Evolutionary conservation across 2,797 vertebrate species (phyloP).

Genomic region (Podargus strigoides): DNA sequence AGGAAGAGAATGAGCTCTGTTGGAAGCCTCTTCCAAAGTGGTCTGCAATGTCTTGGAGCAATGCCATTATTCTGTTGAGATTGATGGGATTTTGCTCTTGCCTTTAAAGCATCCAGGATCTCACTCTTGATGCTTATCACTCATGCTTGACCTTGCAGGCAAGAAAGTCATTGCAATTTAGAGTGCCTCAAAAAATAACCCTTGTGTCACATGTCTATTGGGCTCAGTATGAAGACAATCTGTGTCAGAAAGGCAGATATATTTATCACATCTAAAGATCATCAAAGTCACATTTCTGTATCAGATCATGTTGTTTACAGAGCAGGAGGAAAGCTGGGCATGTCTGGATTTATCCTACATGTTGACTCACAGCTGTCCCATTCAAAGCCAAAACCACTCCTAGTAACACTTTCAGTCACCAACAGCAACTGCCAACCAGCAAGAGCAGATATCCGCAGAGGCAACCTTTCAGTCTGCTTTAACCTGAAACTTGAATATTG

Average conservation of each 20-base stretch:
- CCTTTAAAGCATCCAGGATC: background rate
- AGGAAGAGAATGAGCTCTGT: background rate
- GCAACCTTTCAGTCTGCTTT: background rate
- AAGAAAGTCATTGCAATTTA: background rate
- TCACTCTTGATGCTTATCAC: background rate
- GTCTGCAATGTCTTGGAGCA: background rate
- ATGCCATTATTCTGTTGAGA: background rate
- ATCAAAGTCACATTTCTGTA: constrained; percentile 24
- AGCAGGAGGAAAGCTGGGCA: background rate
- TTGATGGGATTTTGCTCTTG: background rate
- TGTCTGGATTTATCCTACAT: constrained; percentile 37
- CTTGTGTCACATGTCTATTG: background rate
- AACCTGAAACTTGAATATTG: background rate
- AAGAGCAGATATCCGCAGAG: background rate
- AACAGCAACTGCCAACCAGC: background rate
- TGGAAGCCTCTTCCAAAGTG: background rate
- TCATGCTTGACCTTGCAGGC: background rate
- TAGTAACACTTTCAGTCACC: constrained; percentile 15
- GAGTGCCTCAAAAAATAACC: background rate
- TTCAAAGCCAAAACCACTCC: constrained; percentile 49
- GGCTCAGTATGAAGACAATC: background rate
- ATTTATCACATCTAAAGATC: background rate
- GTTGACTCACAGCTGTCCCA: constrained; percentile 20
- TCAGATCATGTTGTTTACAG: constrained; percentile 25
- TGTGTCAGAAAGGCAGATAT: constrained; percentile 17